Percentiles rank a stretch among this genome's conserved stretches.
phyloP scores from a whole-genome alignment of 2,888 invertebrate species.

The Drosophila lutescens region DNA sequence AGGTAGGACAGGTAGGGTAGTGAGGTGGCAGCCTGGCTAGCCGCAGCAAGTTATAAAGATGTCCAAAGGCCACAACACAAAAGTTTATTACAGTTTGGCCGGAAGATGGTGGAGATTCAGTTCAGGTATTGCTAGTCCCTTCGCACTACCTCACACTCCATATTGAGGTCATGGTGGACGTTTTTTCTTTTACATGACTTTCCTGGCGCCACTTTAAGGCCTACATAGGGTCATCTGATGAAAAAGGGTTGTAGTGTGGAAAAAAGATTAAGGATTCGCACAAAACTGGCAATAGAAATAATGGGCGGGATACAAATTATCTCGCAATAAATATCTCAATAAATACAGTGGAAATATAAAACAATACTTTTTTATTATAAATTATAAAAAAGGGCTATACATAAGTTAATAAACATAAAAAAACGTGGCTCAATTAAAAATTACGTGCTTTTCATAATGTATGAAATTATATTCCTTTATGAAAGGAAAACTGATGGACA shows the following conservation, averaged over 20 bases:
- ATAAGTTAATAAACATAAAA: background rate
- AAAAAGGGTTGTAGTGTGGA: background rate
- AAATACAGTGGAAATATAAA: background rate
- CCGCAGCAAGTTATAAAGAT: slow-evolving; percentile 67
- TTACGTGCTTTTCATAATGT: background rate
- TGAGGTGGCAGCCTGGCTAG: slow-evolving; percentile 32
- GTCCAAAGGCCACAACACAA: slow-evolving; percentile 65
- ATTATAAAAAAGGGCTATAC: too few relatives aligned
- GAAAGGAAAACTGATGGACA: background rate
- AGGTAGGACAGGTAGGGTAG: background rate
- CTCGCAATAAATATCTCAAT: too few relatives aligned
- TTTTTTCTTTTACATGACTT: slow-evolving; percentile 58
- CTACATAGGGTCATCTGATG: slow-evolving; percentile 10
- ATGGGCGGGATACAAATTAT: too few relatives aligned
- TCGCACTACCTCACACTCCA: slow-evolving; percentile 42
- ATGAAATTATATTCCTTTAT: background rate
- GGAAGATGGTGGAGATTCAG: slow-evolving; percentile 3
- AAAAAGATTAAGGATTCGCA: background rate
- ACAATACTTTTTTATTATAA: too few relatives aligned
- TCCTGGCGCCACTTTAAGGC: slow-evolving; percentile 24
- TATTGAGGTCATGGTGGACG: slow-evolving; percentile 15
- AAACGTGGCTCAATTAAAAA: background rate
- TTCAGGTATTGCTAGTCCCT: slow-evolving; percentile 23
- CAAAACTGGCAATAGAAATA: too few relatives aligned
- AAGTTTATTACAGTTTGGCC: slow-evolving; percentile 62